Evolutionary conservation across 2,113 vertebrate species (phyloP), one percentile per base, ranked within the genome.

Genomic region (Numenius arquata): DNA sequence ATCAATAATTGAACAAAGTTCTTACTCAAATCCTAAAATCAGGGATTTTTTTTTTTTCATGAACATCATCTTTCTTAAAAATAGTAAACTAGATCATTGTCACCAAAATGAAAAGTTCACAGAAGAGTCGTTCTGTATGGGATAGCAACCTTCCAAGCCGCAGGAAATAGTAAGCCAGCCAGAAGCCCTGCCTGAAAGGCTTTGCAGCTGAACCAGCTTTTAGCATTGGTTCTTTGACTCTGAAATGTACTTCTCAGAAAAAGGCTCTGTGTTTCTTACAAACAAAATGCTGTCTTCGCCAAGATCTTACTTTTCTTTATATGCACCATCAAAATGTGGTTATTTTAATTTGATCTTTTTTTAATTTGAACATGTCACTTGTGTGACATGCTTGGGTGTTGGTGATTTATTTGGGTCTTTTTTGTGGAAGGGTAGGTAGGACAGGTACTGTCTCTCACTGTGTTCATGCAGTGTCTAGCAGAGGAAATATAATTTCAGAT

Each of bases 401-500:
- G 5, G 8, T 56, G 12, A 18, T 67, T 70, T 38, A 4, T 12
- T 45, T 65, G 23, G 8, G 1, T 1, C 1, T 15, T 55, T 40
- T 50, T 77, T 81, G 5, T 13, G 6, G 34, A 3, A 41, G 3
- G 4, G 2, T n/a, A 25, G 8, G 19, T 45, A 81, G 18, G 4
- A 19, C 43, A 82, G 15, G 6, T 52, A 25, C 8, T 61, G 3
- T 56, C 41, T 91, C 36, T 58, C 36, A 5, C 20, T 61, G 9
- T 56, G 41, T 47, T 89, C 59, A 56, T 59, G 58, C 32, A 38
- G 21, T 23, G 14, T 41, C 68, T 85, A 84, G 48, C 52, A 89
- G 19, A 75, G 40, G 14, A 85, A 84, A 59, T 40, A 95, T 68
- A 41, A 38, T 96, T 96, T 96, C 89, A 96, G 11, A 85, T 79